phyloP scores from a whole-genome alignment of 2,888 invertebrate species.

The Minunthozetes semirufus region DNA sequence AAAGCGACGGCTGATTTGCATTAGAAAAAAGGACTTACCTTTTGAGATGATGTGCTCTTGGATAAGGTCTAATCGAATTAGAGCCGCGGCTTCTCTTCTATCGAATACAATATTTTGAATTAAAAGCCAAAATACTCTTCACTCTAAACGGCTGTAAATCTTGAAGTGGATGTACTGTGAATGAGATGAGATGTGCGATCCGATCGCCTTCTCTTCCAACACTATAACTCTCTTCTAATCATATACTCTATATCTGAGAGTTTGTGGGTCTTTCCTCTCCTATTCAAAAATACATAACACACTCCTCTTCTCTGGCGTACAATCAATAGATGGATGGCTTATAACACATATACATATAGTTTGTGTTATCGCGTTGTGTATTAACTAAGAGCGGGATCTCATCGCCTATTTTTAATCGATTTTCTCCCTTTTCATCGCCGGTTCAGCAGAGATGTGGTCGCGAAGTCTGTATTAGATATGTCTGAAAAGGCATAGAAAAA shows the following conservation, averaged over 20 bases:
- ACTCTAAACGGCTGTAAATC: neutral
- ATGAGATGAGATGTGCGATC: conserved; percentile 13
- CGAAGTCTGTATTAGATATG: neutral
- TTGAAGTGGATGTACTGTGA: conserved; percentile 12
- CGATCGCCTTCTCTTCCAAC: conserved; percentile 1
- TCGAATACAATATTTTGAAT: neutral
- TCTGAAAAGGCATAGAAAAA: neutral
- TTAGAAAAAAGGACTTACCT: conserved; percentile 23
- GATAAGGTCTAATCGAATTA: conserved; percentile 29
- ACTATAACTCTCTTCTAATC: neutral
- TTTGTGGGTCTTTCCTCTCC: neutral
- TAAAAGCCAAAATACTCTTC: neutral
- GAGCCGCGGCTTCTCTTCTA: neutral
- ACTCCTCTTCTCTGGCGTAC: conserved; percentile 7
- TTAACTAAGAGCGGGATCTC: conserved; percentile 19
- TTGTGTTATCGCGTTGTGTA: neutral
- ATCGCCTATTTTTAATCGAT: conserved; percentile 27
- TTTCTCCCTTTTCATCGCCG: conserved; percentile 11
- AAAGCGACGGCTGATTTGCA: neutral
- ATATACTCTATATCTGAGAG: neutral
- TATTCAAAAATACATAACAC: too few relatives aligned
- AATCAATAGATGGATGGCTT: conserved; percentile 11
- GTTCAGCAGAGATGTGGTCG: neutral
- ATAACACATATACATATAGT: conserved; percentile 25
- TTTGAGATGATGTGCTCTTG: neutral